These are phyloP conservation scores for Andrena trimmerana DNA, from an alignment of 2,888 invertebrate genomes.

Conservation along the genomic window DNA sequence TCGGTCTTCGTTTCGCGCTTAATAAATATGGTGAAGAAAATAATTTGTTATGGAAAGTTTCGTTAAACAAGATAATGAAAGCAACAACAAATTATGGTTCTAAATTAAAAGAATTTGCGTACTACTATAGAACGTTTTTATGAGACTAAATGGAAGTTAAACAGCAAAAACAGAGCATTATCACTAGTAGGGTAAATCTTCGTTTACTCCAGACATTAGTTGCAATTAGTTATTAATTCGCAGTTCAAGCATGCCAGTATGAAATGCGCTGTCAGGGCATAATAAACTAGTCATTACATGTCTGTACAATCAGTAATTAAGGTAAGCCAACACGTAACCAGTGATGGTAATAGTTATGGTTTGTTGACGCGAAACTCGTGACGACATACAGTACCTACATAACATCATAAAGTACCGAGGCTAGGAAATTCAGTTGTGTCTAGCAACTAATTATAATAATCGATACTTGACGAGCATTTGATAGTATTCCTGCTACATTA, in stretches of 20 bases:
- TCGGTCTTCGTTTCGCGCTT: too few species aligned
- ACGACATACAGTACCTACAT: neutral
- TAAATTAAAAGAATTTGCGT: too few species aligned
- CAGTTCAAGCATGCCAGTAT: neutral
- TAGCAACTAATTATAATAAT: constrained; percentile 16
- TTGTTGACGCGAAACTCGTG: neutral
- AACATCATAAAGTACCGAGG: neutral
- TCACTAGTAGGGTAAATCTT: too few species aligned
- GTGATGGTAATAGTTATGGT: constrained; percentile 4
- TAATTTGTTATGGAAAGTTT: neutral
- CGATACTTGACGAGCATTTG: too few species aligned
- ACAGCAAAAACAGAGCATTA: too few species aligned
- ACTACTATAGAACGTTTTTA: too few species aligned
- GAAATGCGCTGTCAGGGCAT: neutral
- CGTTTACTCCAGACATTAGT: too few species aligned
- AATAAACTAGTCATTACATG: constrained; percentile 4
- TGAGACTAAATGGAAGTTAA: too few species aligned
- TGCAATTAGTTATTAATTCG: neutral
- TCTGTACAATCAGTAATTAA: constrained; percentile 2
- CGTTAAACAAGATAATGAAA: neutral
- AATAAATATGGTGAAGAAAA: neutral
- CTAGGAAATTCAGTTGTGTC: neutral
- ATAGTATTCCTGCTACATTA: too few species aligned
- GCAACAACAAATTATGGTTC: neutral
- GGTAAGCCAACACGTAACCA: constrained; percentile 9